Evolutionary conservation across 2,113 vertebrate genomes (phyloP).

Genomic region (Gallinago jamesoni): DNA sequence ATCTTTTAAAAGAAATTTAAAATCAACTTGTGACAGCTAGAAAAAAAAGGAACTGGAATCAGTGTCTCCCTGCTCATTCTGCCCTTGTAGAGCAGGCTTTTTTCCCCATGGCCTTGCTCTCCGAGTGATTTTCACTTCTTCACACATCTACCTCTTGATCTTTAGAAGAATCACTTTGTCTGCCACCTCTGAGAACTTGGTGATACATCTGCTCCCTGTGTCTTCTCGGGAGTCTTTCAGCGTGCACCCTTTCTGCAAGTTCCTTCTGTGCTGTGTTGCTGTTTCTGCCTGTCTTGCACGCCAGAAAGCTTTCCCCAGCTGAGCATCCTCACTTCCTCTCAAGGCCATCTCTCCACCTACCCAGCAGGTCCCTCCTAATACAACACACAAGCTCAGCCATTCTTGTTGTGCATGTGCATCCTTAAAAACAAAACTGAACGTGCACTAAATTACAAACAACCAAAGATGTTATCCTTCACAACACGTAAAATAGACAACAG

Average conservation of each 20-base stretch:
- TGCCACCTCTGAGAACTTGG: not conserved
- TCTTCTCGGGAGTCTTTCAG: not conserved
- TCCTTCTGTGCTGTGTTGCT: not conserved
- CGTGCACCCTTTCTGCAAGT: not conserved
- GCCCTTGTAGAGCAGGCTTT: not conserved
- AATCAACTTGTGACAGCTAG: not conserved
- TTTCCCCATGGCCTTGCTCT: not conserved
- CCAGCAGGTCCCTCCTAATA: not conserved
- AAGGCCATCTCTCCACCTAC: not conserved
- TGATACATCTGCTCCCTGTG: fast-evolving
- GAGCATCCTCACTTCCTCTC: not conserved
- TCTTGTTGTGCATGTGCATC: not conserved
- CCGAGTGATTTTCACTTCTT: not conserved
- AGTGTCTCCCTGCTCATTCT: not conserved
- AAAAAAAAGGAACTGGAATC: not conserved
- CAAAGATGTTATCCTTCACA: not conserved
- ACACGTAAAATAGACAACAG: not conserved
- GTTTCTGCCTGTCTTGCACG: not conserved
- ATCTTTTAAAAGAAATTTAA: not conserved
- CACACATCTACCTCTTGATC: not conserved
- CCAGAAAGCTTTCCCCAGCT: not conserved
- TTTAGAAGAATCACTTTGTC: not conserved
- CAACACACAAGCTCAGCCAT: fast-evolving
- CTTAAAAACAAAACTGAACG: not conserved
- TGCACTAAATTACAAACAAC: not conserved